phyloP scores from a whole-genome alignment of 2,888 invertebrate genomes.

The Temnothorax unifasciatus region DNA sequence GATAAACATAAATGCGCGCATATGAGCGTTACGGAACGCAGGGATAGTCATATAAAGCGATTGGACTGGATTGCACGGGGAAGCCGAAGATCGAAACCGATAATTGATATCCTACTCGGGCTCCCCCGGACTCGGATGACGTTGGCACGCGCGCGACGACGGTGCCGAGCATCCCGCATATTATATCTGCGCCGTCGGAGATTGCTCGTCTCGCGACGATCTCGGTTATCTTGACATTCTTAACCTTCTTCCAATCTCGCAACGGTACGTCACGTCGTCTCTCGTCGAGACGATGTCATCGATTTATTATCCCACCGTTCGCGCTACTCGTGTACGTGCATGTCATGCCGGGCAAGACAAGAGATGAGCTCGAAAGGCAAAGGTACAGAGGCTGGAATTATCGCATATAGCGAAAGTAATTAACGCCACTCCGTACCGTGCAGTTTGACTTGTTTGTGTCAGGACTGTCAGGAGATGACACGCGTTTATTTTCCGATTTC shows the following conservation, averaged over 20 bases:
- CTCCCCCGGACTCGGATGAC: not conserved
- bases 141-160: not conserved
- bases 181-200: not conserved
- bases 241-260: not conserved
- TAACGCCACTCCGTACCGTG: not conserved
- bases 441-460: not conserved
- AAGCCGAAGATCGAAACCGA: not conserved
- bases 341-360: too few relatives aligned
- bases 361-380: too few relatives aligned
- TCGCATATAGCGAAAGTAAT: slow-evolving; percentile 51
- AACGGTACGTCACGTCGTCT: not conserved
- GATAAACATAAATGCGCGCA: too few relatives aligned
- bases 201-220: not conserved
- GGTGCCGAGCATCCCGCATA: not conserved
- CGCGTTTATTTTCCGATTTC: not conserved
- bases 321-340: too few relatives aligned
- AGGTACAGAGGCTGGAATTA: not conserved
- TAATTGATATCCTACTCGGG: not conserved
- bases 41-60: too few relatives aligned
- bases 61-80: not conserved
- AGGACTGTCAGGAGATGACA: not conserved
- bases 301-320: too few relatives aligned
- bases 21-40: too few relatives aligned
- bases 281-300: too few relatives aligned
- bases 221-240: too few relatives aligned